Base-by-base conservation (phyloP, 2,113 vertebrate species). In the Australoheros scitulus region DNA sequence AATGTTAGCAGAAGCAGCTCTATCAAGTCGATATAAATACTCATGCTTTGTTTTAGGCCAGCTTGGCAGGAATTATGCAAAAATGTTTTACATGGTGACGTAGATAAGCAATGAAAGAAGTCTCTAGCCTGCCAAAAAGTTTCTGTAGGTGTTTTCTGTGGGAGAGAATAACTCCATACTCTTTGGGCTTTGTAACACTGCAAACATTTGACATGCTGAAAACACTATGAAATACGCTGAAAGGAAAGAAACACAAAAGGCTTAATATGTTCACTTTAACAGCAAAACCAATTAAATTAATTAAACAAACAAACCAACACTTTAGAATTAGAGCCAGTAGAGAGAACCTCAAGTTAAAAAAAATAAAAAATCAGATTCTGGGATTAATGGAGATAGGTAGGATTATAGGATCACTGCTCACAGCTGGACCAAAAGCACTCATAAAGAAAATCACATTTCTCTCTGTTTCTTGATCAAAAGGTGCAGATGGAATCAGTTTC, bases 401-500 rank as follows among this genome's bases (percentile, higher is more conserved):
- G 18, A 72, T 47, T 72, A 17, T 26, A 72, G 47, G 18, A 34
- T 18, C 26, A 55, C 32, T 11, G 1, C 26, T 55, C 18, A 55
- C 47, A 72, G 3, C 47, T 72, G 43, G 47, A 72, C 17, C 47
- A 72, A 52, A 70, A 70, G 24, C 3, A 3, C 26, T 55, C 18
- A 32, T 72, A 52, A 8, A 61, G 22, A 55, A 18, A 56, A 20
- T 13, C 5, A 17, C 0, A 3, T 24, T 26, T 63, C 61, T 75
- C 11, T 68, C 26, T 59, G 24, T 59, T 56, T 85, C 26, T 24
- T 63, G 79, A 72, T 79, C 38, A 85, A 60, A 64, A 61, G 50
- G 3, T 11, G 3, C 72, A 87, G 77, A 85, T 60, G 68, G 61
- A 91, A 47, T 22, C 57, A 74, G 61, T 84, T 87, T 83, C 58